A percentile compares a stretch with the other conserved stretches of the same genome.
Evolutionary conservation across 2,797 vertebrate genomes (phyloP).

Genomic region (Alca torda): DNA sequence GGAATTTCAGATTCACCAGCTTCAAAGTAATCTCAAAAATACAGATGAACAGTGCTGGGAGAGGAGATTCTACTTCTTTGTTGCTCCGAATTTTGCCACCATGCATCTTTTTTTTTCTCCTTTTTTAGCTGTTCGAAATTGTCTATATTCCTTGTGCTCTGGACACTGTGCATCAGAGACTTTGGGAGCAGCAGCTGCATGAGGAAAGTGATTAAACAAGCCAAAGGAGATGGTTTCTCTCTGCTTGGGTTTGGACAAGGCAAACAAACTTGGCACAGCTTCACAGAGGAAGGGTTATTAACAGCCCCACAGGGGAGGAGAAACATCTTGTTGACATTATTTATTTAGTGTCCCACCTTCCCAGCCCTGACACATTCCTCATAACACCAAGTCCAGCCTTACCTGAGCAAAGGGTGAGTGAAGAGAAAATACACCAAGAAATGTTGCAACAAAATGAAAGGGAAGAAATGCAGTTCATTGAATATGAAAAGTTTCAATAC

Average conservation of each 20-base stretch:
- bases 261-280: not conserved
- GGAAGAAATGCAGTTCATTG: not conserved
- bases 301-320: not conserved
- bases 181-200: not conserved
- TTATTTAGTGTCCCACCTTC: not conserved
- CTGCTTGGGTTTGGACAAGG: not conserved
- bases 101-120: not conserved
- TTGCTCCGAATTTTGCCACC: not conserved
- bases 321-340: not conserved
- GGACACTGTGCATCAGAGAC: not conserved
- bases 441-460: not conserved
- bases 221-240: not conserved
- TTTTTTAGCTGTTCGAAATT: not conserved
- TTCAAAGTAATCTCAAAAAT: slow-evolving; percentile 26
- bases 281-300: not conserved
- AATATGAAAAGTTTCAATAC: not conserved
- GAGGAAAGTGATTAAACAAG: not conserved
- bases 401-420: not conserved
- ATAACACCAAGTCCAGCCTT: not conserved
- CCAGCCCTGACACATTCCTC: not conserved
- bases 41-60: not conserved
- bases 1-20: slow-evolving; percentile 5
- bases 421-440: not conserved
- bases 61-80: not conserved
- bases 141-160: not conserved